Evolutionary conservation across 2,888 invertebrate genomes (phyloP).

Genomic region (Xiphydria camelus): DNA sequence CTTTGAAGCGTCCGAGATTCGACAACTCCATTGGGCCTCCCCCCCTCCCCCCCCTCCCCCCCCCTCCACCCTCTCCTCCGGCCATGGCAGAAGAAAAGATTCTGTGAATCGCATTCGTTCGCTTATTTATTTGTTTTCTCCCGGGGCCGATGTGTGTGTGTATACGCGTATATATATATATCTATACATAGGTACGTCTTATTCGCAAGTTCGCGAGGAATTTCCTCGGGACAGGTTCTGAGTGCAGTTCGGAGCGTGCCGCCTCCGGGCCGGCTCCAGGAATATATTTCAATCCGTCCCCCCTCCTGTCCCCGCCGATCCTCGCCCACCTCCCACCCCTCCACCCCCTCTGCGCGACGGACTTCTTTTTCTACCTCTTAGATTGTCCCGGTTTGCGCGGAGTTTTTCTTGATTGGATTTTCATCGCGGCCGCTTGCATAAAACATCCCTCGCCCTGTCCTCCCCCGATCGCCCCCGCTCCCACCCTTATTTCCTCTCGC

Average conservation of each 20-base stretch:
- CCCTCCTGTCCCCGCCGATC: conserved; percentile 21
- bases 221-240: conserved; percentile 23
- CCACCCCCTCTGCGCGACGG: conserved; percentile 7
- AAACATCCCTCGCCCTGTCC: conserved; percentile 26
- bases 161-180: no score
- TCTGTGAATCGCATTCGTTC: no score
- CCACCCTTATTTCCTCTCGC: conserved; percentile 13
- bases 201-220: conserved; percentile 29
- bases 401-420: conserved; percentile 37
- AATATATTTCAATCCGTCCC: conserved; percentile 42
- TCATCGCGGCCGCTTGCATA: conserved; percentile 34
- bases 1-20: no score
- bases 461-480: conserved; percentile 7
- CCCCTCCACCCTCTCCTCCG: no score
- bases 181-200: conserved; percentile 26
- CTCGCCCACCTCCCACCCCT: conserved; percentile 13
- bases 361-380: conserved; percentile 21
- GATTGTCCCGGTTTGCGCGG: conserved; percentile 30
- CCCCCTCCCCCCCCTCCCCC: no score
- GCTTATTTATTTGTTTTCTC: no score
- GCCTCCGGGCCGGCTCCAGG: no score
- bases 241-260: conserved; percentile 27
- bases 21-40: no score
- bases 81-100: no score
- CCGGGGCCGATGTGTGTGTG: no score